A percentile compares a stretch with the other conserved stretches of the same genome.
These are phyloP conservation scores for Molorchus minor DNA, from an alignment of 2,888 invertebrate species.

Conservation along the genomic window DNA sequence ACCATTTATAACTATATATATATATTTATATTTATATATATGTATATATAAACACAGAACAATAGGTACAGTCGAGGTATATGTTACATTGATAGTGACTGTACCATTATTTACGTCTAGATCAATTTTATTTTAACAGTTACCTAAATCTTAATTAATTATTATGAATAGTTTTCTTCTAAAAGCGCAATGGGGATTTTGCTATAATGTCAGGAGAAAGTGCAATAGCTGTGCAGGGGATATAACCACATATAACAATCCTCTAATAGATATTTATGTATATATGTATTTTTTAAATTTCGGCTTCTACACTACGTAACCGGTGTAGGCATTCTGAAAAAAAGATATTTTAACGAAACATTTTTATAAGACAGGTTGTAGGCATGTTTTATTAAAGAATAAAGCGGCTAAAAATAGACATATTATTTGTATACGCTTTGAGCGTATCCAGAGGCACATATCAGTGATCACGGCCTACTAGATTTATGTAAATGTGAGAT, in stretches of 20 bases:
- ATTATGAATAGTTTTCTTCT: neutral
- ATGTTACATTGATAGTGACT: neutral
- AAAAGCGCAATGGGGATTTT: constrained; percentile 11
- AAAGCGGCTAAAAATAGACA: no score
- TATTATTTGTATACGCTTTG: no score
- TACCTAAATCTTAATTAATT: no score
- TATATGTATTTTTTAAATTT: constrained; percentile 25
- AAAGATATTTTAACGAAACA: constrained; percentile 3
- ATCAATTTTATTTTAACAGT: neutral
- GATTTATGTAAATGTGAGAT: no score
- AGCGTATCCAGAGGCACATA: no score
- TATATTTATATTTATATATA: no score
- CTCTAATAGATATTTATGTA: constrained; percentile 31
- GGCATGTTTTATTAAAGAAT: no score
- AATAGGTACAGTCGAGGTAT: constrained; percentile 7
- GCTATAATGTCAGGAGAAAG: constrained; percentile 19
- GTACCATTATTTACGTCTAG: constrained; percentile 1
- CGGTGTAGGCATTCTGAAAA: constrained; percentile 44
- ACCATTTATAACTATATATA: constrained; percentile 18
- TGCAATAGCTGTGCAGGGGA: constrained; percentile 30
- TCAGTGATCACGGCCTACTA: no score
- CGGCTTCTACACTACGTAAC: constrained; percentile 42
- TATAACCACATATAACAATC: constrained; percentile 34
- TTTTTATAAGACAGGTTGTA: neutral
- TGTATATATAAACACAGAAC: constrained; percentile 14